A percentile compares a stretch with the other conserved stretches of the same genome.
phyloP scores from a whole-genome alignment of 2,888 invertebrate species.

The Thelaira solivaga region DNA sequence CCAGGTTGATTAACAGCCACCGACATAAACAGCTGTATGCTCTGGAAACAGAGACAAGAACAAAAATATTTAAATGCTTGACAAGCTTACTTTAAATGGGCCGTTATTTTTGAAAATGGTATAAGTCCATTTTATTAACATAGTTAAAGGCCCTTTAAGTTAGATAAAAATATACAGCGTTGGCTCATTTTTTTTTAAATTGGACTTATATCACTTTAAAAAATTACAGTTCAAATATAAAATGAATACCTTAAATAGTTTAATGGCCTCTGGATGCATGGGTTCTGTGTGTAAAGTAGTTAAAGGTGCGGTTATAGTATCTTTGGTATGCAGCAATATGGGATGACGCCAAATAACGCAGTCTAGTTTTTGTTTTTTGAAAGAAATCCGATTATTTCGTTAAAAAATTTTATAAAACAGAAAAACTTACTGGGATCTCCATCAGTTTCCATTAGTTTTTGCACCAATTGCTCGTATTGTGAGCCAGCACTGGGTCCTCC shows the following conservation, averaged over 20 bases:
- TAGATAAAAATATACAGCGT: no score
- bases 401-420: not conserved
- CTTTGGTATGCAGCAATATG: conserved; percentile 91
- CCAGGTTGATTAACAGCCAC: conserved; percentile 96
- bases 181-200: no score
- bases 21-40: conserved; percentile 96
- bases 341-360: conserved; percentile 97
- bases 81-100: no score
- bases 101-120: no score
- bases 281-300: conserved; percentile 93
- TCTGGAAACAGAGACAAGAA: conserved; percentile 79
- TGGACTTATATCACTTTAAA: no score
- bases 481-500: conserved; percentile 94
- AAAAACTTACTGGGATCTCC: conserved; percentile 88
- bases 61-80: no score
- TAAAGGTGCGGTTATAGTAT: conserved; percentile 91
- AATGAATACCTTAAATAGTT: conserved; percentile 88
- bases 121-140: no score
- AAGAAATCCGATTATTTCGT: not conserved
- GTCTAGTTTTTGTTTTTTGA: conserved; percentile 80
- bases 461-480: conserved; percentile 96
- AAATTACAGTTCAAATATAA: no score
- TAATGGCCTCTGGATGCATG: conserved; percentile 93
- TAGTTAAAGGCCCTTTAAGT: no score
- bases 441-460: conserved; percentile 97